A percentile compares a stretch with the other conserved stretches of the same genome.
These are phyloP conservation scores for Agrotis ipsilon DNA, from an alignment of 2,888 invertebrate genomes.

Conservation along the genomic window DNA sequence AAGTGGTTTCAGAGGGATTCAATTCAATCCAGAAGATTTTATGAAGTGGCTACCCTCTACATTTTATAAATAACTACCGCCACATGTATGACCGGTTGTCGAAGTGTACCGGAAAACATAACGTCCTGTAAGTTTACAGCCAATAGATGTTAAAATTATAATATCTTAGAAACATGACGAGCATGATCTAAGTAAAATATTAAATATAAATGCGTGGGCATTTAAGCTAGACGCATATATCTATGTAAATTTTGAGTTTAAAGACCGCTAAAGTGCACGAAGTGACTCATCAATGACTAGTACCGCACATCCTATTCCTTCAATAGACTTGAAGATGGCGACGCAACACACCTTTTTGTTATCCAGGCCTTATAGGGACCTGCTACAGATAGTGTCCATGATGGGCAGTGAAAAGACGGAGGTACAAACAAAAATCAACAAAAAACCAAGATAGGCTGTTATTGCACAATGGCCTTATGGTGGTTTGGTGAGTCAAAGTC, in stretches of 20 bases:
- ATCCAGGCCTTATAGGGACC: slow-evolving; percentile 35
- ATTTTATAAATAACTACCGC: slow-evolving; percentile 33
- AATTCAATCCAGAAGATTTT: slow-evolving; percentile 8
- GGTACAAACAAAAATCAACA: slow-evolving; percentile 16
- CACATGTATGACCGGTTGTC: slow-evolving; percentile 3
- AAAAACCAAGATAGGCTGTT: slow-evolving; percentile 26
- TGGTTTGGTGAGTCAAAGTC: slow-evolving; percentile 32
- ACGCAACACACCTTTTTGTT: slow-evolving; percentile 28
- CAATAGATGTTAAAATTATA: slow-evolving; percentile 28
- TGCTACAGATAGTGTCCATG: slow-evolving; percentile 25
- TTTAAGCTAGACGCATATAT: slow-evolving; percentile 60
- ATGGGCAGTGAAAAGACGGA: slow-evolving; percentile 21
- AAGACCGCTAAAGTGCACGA: slow-evolving; percentile 58
- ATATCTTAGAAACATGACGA: slow-evolving; percentile 38
- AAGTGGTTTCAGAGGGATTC: slow-evolving; percentile 21
- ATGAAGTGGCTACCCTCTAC: neutral
- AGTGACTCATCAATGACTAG: slow-evolving; percentile 52
- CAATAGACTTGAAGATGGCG: slow-evolving; percentile 22
- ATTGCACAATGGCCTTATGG: neutral
- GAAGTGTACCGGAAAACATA: slow-evolving; percentile 29
- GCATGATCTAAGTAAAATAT: slow-evolving; percentile 57
- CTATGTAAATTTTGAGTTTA: slow-evolving; percentile 58
- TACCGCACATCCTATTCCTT: slow-evolving; percentile 34
- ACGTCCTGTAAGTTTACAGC: slow-evolving; percentile 16
- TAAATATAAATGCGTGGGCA: slow-evolving; percentile 54